Evolutionary conservation across 2,888 invertebrate genomes (phyloP).

Genomic region (Pachydiplax longipennis): DNA sequence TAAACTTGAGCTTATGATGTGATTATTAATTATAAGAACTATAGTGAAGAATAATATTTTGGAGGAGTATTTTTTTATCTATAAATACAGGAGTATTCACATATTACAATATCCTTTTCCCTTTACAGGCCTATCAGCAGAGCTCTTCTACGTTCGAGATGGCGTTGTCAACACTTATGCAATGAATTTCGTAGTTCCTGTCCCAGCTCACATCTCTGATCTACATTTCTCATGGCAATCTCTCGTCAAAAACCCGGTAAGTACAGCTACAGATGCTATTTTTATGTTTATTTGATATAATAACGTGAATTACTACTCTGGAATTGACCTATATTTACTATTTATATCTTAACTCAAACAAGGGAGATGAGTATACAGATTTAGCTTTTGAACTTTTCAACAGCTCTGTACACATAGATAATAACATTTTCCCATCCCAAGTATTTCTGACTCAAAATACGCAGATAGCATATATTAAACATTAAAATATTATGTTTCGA

Average conservation of each 20-base stretch:
- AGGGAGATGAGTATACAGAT: no score
- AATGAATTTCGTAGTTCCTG: conserved; percentile 81
- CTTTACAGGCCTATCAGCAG: conserved; percentile 75
- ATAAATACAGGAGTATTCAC: background rate
- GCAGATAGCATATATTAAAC: no score
- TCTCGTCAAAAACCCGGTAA: conserved; percentile 75
- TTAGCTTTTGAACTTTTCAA: no score
- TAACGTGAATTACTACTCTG: no score
- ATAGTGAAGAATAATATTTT: no score
- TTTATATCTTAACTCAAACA: no score
- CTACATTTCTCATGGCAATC: conserved; percentile 88
- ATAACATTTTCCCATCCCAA: no score
- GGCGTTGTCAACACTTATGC: conserved; percentile 87
- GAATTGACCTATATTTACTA: no score
- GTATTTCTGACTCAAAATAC: no score
- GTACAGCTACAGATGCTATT: conserved; percentile 54
- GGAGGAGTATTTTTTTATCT: background rate
- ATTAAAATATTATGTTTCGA: no score
- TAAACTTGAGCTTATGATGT: background rate
- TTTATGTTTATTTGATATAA: no score
- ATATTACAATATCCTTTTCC: background rate
- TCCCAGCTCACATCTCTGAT: conserved; percentile 79
- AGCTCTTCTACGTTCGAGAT: conserved; percentile 82
- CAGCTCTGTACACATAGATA: no score
- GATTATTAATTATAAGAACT: background rate